These are phyloP conservation scores for Aquatica leii DNA, from an alignment of 2,888 invertebrate species.

Conservation along the genomic window DNA sequence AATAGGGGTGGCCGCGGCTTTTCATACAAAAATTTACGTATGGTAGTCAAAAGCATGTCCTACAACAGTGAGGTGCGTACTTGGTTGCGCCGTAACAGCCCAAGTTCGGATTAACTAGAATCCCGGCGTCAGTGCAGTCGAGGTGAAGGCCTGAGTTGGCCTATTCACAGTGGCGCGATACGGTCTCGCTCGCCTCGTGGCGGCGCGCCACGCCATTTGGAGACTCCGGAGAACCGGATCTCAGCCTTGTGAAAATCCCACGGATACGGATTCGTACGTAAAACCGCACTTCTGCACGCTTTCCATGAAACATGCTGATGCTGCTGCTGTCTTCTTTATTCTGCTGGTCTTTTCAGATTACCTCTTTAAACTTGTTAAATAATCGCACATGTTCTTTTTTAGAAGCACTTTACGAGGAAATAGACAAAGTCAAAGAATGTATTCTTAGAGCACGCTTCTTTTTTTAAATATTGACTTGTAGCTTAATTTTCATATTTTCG, in stretches of 20 bases:
- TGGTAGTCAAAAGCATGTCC: slow-evolving; percentile 28
- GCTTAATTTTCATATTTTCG: background rate
- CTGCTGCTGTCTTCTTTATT: slow-evolving; percentile 20
- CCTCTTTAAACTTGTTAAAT: slow-evolving; percentile 16
- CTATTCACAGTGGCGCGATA: slow-evolving; percentile 70
- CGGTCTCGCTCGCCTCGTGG: slow-evolving; percentile 75
- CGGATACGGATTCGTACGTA: slow-evolving; percentile 61
- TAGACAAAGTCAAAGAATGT: background rate
- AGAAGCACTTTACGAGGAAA: background rate
- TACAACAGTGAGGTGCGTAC: slow-evolving; percentile 38
- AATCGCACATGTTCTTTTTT: slow-evolving; percentile 12
- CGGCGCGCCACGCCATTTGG: slow-evolving; percentile 77
- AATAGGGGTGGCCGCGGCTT: too few relatives aligned
- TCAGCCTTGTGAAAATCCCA: slow-evolving; percentile 55
- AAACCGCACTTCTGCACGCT: slow-evolving; percentile 31
- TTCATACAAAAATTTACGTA: slow-evolving; percentile 24
- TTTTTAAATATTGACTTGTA: slow-evolving; percentile 2
- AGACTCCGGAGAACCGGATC: slow-evolving; percentile 65
- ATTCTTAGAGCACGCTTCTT: slow-evolving; percentile 9
- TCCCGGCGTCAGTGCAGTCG: slow-evolving; percentile 50
- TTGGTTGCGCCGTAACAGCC: slow-evolving; percentile 37
- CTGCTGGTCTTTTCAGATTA: slow-evolving; percentile 10
- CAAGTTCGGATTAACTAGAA: slow-evolving; percentile 29
- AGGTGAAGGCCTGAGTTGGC: slow-evolving; percentile 51
- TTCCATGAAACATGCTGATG: slow-evolving; percentile 21